phyloP scores from a whole-genome alignment of 1,140 invertebrate genomes.

The Brachionus asplanchnoidis region DNA sequence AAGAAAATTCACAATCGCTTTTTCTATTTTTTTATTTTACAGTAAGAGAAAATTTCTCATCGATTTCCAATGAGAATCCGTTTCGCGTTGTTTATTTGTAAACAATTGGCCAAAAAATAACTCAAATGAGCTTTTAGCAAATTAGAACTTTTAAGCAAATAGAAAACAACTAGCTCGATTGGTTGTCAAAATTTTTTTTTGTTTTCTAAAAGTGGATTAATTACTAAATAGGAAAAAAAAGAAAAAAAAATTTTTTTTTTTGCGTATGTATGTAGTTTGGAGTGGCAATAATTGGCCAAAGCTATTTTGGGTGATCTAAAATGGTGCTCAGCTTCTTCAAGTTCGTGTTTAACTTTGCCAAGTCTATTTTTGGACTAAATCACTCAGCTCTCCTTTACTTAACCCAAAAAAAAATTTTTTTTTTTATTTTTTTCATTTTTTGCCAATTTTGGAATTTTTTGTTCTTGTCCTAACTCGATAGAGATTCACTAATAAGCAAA shows the following conservation, averaged over 20 bases:
- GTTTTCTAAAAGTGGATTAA: neutral
- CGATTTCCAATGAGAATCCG: conserved; percentile 13
- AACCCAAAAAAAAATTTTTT: too few relatives aligned
- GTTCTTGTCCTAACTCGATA: too few relatives aligned
- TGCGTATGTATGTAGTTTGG: neutral
- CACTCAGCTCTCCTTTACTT: too few relatives aligned
- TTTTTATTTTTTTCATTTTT: too few relatives aligned
- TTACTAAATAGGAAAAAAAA: neutral
- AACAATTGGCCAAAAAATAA: neutral
- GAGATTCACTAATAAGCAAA: too few relatives aligned
- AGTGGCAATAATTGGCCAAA: neutral
- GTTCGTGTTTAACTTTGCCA: neutral
- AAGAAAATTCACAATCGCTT: neutral
- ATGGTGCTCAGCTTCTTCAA: neutral
- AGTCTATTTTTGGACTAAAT: neutral
- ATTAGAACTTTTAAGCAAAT: neutral
- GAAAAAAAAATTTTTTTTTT: neutral
- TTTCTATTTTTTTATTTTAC: conserved; percentile 9
- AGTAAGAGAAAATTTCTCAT: neutral
- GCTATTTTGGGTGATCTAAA: neutral
- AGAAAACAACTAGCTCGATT: neutral
- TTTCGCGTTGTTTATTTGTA: neutral
- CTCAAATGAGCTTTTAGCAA: neutral
- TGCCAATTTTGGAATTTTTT: too few relatives aligned
- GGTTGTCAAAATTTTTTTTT: neutral